A percentile compares a stretch with the other conserved stretches of the same genome.
phyloP scores from a whole-genome alignment of 2,113 vertebrate species.

The Panthera uncia region DNA sequence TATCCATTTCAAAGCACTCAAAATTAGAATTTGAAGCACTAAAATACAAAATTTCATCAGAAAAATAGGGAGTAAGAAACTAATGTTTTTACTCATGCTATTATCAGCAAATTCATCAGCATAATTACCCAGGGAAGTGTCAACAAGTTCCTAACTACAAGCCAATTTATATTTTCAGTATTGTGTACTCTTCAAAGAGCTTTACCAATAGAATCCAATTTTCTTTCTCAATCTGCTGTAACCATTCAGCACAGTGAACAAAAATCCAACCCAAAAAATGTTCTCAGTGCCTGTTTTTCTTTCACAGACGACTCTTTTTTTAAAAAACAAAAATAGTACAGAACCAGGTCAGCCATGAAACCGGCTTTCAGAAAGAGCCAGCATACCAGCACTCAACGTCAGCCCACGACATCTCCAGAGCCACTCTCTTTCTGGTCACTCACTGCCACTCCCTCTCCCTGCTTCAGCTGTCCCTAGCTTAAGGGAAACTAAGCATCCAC shows the following conservation, averaged over 20 bases:
- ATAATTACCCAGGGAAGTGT: slow-evolving; percentile 24
- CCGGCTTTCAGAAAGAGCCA: slow-evolving; percentile 3
- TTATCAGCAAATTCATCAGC: slow-evolving; percentile 32
- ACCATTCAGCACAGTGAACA: slow-evolving; percentile 19
- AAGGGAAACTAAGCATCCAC: neutral
- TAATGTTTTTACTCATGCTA: neutral
- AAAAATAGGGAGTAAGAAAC: slow-evolving; percentile 37
- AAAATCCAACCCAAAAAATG: slow-evolving; percentile 16
- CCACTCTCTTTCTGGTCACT: neutral
- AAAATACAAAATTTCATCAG: slow-evolving; percentile 38
- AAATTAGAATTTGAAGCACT: slow-evolving; percentile 13
- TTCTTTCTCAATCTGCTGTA: slow-evolving; percentile 42
- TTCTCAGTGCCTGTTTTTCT: neutral
- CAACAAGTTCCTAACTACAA: neutral
- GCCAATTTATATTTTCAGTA: neutral
- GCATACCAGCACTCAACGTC: neutral
- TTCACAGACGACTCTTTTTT: neutral
- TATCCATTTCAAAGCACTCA: neutral
- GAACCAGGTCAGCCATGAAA: neutral
- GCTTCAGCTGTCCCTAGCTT: neutral
- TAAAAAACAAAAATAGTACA: neutral
- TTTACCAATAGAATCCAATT: slow-evolving; percentile 30
- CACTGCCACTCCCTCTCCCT: neutral
- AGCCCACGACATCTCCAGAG: neutral
- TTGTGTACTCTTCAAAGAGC: neutral